Evolutionary conservation across 1,140 invertebrate genomes (phyloP).

Genomic region (Tribolium castaneum): DNA sequence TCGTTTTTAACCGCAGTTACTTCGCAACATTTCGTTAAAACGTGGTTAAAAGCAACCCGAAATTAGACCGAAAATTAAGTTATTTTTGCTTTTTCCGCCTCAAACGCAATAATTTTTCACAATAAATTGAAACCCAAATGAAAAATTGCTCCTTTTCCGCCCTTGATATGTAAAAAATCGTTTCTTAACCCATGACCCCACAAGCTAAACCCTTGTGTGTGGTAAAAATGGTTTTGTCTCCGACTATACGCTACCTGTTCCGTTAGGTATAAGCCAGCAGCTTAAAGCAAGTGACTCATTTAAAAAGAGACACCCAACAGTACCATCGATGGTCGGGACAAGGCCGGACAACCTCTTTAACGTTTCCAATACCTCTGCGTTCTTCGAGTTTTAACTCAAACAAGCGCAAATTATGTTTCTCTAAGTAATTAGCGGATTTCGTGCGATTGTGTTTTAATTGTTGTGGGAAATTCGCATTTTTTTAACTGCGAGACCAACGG

Average conservation of each 20-base stretch:
- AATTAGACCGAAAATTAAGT: no score
- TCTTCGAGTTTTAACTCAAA: conserved; percentile 6
- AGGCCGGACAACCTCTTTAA: conserved; percentile 31
- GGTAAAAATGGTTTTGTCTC: neutral
- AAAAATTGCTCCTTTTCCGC: no score
- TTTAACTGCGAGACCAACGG: neutral
- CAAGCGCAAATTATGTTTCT: conserved; percentile 1
- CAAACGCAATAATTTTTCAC: no score
- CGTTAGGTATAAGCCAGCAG: neutral
- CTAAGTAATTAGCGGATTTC: conserved; percentile 12
- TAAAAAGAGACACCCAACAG: conserved; percentile 10
- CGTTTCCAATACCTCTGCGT: conserved; percentile 41
- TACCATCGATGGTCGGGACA: conserved; percentile 28
- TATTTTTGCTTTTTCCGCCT: no score
- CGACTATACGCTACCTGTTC: conserved; percentile 31
- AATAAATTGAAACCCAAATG: no score
- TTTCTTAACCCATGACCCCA: no score
- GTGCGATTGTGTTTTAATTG: conserved; percentile 5
- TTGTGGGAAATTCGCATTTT: neutral
- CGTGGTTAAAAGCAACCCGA: no score
- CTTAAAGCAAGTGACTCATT: conserved; percentile 25
- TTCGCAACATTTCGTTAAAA: no score
- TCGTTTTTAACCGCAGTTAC: no score
- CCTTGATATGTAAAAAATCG: no score
- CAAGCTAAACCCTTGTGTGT: no score